These are phyloP conservation scores for Brachionus koreanus DNA, from an alignment of 1,140 invertebrate species.

Conservation along the genomic window DNA sequence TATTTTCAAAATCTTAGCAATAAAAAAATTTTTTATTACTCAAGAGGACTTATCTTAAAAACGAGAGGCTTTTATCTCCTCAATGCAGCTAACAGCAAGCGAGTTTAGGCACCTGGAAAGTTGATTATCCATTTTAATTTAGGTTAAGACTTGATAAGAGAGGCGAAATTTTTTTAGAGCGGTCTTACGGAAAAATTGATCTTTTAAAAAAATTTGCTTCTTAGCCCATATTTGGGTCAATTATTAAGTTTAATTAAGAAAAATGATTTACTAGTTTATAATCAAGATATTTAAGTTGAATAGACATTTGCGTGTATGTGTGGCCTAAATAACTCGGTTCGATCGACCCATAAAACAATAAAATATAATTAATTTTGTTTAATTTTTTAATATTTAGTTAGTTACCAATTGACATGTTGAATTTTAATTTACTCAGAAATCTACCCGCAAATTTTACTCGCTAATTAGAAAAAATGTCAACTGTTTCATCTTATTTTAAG, in stretches of 20 bases:
- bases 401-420: background rate
- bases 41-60: background rate
- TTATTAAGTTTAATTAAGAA: constrained; percentile 33
- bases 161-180: background rate
- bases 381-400: background rate
- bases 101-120: background rate
- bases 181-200: constrained; percentile 20
- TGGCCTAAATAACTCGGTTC: background rate
- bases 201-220: background rate
- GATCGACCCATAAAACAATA: background rate
- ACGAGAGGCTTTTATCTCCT: background rate
- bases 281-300: constrained; percentile 9
- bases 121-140: background rate
- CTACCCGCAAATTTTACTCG: background rate
- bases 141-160: background rate
- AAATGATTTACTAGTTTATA: constrained; percentile 11
- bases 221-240: background rate
- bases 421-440: background rate
- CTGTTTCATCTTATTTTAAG: background rate
- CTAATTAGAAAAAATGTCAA: background rate
- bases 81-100: background rate
- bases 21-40: background rate
- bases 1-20: background rate
- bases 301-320: background rate
- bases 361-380: background rate